A percentile compares a stretch with the other conserved stretches of the same genome.
These are phyloP conservation scores for Achroia grisella DNA, from an alignment of 1,140 invertebrate species.

Conservation along the genomic window DNA sequence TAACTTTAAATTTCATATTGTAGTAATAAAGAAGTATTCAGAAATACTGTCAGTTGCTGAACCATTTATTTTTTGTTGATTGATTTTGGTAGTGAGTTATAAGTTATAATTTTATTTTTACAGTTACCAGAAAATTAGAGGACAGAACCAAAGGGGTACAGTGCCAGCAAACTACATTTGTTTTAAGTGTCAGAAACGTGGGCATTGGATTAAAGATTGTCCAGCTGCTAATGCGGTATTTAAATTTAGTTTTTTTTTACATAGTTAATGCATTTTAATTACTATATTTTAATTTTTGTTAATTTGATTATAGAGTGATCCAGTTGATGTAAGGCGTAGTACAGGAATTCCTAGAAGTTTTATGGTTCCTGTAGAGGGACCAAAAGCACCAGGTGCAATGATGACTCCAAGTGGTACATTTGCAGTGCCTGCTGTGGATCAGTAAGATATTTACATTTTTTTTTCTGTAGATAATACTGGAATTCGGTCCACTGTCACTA, in stretches of 20 bases:
- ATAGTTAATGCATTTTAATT: constrained; percentile 7
- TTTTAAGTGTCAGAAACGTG: constrained; percentile 92
- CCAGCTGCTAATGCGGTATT: constrained; percentile 76
- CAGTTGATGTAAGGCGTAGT: constrained; percentile 89
- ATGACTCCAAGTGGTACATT: constrained; percentile 94
- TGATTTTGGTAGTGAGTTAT: no score
- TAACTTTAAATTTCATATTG: no score
- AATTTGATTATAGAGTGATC: constrained; percentile 71
- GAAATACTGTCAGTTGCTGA: no score
- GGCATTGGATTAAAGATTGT: constrained; percentile 98
- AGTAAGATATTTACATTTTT: constrained; percentile 77
- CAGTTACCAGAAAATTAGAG: constrained; percentile 91
- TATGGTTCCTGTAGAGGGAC: constrained; percentile 94
- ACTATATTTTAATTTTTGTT: constrained; percentile 1
- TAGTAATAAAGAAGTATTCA: background rate
- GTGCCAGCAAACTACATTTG: constrained; percentile 93
- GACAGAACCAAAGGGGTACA: constrained; percentile 88
- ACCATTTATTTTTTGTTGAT: no score
- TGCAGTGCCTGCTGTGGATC: constrained; percentile 93
- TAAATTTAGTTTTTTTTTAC: constrained; percentile 3
- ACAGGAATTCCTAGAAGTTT: constrained; percentile 99
- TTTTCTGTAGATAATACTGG: no score
- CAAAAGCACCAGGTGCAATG: constrained; percentile 92
- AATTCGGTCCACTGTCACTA: no score
- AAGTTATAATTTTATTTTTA: background rate